Evolutionary conservation across 2,113 vertebrate species (phyloP).

Genomic region (mouse (Mus musculus)): DNA sequence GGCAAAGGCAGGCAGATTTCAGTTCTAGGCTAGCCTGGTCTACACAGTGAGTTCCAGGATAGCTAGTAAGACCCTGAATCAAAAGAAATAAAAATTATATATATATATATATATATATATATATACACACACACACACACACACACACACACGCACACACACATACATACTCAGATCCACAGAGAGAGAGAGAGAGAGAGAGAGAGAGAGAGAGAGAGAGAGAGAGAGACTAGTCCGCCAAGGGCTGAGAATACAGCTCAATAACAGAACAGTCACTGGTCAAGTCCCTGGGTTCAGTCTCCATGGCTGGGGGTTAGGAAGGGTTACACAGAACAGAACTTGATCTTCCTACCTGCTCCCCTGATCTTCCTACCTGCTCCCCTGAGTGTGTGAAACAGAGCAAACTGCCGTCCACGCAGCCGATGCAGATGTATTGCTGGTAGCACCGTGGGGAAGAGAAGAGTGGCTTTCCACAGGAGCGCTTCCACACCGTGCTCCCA

Average conservation of each 20-base stretch:
- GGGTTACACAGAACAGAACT: not conserved
- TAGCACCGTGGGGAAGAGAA: constrained; percentile 94
- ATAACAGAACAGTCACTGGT: not conserved
- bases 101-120: not conserved
- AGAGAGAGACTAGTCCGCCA: too few relatives aligned
- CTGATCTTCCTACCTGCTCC: constrained; percentile 89
- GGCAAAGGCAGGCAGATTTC: not conserved
- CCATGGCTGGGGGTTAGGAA: not conserved
- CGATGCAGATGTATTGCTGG: constrained; percentile 86
- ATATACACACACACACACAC: not conserved
- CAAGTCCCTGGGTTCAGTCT: too few relatives aligned
- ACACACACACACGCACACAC: not conserved
- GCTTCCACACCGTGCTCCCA: constrained; percentile 91
- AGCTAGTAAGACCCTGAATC: not conserved
- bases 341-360: constrained; percentile 89
- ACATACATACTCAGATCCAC: not conserved
- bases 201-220: too few relatives aligned
- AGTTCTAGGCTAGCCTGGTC: not conserved
- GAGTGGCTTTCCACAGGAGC: constrained; percentile 89
- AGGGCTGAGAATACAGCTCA: not conserved
- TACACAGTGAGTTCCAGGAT: not conserved
- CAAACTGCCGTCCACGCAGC: constrained; percentile 94
- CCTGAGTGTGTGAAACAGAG: constrained; percentile 91
- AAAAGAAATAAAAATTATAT: not conserved
- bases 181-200: too few relatives aligned